Evolutionary conservation across 1,140 invertebrate genomes (phyloP).

Genomic region (Leptinotarsa lineolata): DNA sequence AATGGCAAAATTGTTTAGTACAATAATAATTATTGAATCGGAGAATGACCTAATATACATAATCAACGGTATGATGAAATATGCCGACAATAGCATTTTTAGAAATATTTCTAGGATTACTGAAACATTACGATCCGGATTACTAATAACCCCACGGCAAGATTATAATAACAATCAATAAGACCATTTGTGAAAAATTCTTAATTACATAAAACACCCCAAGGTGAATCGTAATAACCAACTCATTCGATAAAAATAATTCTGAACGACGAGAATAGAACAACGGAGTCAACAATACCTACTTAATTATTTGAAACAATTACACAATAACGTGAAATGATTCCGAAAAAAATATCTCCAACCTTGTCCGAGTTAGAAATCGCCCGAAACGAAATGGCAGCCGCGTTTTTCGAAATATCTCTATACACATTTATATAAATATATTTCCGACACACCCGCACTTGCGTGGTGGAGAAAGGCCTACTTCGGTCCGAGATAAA

Average conservation of each 20-base stretch:
- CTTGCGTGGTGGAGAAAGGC: conserved; percentile 4
- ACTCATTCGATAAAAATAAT: not conserved
- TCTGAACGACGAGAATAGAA: not conserved
- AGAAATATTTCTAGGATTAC: not conserved
- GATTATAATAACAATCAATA: not conserved
- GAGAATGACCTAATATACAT: not conserved
- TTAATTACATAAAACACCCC: conserved; percentile 4
- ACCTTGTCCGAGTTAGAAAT: not conserved
- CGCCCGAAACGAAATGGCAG: not conserved
- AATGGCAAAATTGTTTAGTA: too few relatives aligned
- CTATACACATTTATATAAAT: too few relatives aligned
- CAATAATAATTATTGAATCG: too few relatives aligned
- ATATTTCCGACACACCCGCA: conserved; percentile 7
- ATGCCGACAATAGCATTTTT: not conserved
- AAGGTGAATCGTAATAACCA: conserved; percentile 6
- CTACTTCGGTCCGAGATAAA: not conserved
- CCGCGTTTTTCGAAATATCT: not conserved
- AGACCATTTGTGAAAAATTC: not conserved
- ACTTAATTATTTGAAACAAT: conserved; percentile 9
- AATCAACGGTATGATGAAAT: not conserved
- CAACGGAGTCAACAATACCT: not conserved
- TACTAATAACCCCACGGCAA: not conserved
- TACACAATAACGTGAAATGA: not conserved
- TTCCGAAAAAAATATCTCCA: conserved; percentile 1
- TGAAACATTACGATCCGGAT: not conserved